Evolutionary conservation across 2,797 vertebrate genomes (phyloP), one percentile per base, ranked within the genome.

Genomic region (Trichosurus vulpecula): DNA sequence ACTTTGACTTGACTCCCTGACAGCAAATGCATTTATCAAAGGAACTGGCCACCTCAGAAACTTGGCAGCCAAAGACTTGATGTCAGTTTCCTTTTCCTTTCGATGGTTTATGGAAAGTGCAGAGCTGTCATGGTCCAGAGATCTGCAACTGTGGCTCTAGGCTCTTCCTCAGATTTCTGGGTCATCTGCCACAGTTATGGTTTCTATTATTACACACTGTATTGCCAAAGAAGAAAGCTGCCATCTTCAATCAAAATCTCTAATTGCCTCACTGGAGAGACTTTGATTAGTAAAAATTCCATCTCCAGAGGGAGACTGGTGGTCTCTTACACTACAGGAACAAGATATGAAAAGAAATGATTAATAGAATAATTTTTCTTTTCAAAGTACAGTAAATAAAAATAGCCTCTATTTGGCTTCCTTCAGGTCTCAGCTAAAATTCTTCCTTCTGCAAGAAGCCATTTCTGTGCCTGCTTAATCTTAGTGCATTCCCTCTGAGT

Each of bases 221-320:
- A 13, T 52, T 31, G 87, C 6, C 57, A 47, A 93, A 95, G 91
- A 0, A n/a, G n/a, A 61, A 25, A 51, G 52, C 58, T 52, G 91
- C 94, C 54, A 30, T 94, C 58, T 56, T 94, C 61, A 54, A 93
- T 90, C 74, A 96, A 54, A 96, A 61, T 61, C 54, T 91, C 8
- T 87, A 13, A 54, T 52, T 10, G 25, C 47, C 90, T 47, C 1
- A 0, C 30, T 81, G 97, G 92, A 81, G 31, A 94, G 47, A 56
- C 13, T 95, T 57, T 97, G 55, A 14, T 51, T 30, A 90, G 92
- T 94, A 95, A 95, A 19, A 61, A 6, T 92, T 52, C 91, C 35
- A 66, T 90, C 41, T 27, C 74, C 52, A 91, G 94, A n/a, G 9
- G 93, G 92, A 52, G 41, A 25, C n/a, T 31, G 53, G 53, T n/a